phyloP scores from a whole-genome alignment of 2,113 vertebrate genomes.

The Ameiurus melas region DNA sequence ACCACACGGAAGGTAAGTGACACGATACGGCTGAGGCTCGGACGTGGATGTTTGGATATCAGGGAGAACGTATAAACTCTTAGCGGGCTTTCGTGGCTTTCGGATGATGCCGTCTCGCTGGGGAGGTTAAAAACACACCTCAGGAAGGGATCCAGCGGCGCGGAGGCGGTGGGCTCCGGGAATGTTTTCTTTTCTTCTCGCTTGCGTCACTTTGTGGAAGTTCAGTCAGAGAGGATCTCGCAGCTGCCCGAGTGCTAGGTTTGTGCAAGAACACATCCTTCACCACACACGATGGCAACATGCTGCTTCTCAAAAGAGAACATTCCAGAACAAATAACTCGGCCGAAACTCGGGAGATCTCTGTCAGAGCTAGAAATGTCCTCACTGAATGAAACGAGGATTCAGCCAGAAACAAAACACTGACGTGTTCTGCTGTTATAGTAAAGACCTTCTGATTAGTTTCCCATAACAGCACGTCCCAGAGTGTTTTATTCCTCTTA shows the following conservation, averaged over 20 bases:
- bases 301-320: not conserved
- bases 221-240: not conserved
- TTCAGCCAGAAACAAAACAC: not conserved
- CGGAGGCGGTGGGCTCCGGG: not conserved
- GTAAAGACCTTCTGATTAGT: not conserved
- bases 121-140: conserved; percentile 21
- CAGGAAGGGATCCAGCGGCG: not conserved
- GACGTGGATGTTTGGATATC: not conserved
- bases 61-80: not conserved
- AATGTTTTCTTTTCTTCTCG: conserved; percentile 23
- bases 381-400: not conserved
- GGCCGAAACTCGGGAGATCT: conserved; percentile 4
- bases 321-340: conserved; percentile 22
- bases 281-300: conserved; percentile 8
- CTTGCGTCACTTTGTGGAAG: conserved; percentile 23
- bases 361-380: not conserved
- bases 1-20: not conserved
- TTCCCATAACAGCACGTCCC: not conserved
- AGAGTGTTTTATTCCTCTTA: not conserved
- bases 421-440: not conserved
- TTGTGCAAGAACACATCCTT: conserved; percentile 12
- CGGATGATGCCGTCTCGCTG: not conserved
- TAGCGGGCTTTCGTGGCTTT: not conserved
- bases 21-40: not conserved
- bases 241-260: not conserved